These are phyloP conservation scores for Brachionus sp. DNA, from an alignment of 1,140 invertebrate species.

Conservation along the genomic window DNA sequence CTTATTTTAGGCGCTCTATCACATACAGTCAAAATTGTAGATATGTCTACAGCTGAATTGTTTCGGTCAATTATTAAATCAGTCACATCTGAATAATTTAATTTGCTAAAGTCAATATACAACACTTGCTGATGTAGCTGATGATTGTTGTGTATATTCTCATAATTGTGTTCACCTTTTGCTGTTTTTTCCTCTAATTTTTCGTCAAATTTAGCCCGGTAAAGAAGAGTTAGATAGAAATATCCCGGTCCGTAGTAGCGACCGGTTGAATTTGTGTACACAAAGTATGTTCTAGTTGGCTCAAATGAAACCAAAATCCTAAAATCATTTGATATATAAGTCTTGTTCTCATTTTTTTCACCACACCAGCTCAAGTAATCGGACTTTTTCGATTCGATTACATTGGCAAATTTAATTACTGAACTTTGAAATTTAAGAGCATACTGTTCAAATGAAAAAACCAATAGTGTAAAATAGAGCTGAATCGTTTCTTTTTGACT, in stretches of 20 bases:
- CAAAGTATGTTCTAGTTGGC: constrained; percentile 19
- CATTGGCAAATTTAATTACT: neutral
- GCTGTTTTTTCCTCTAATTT: neutral
- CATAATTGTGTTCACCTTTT: neutral
- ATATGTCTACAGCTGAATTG: neutral
- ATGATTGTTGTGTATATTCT: neutral
- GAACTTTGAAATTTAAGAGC: neutral
- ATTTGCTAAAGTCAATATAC: neutral
- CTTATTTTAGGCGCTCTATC: constrained; percentile 38
- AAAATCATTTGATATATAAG: neutral
- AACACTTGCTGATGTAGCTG: neutral
- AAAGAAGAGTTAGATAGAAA: constrained; percentile 51
- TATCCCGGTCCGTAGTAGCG: constrained; percentile 49
- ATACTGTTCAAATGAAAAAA: neutral
- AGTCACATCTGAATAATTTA: constrained; percentile 25
- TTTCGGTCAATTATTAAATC: constrained; percentile 9
- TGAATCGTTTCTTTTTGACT: constrained; percentile 11
- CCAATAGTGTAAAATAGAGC: neutral
- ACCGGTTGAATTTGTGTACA: constrained; percentile 51
- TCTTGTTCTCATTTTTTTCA: neutral
- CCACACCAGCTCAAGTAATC: constrained; percentile 16
- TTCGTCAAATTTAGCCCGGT: neutral
- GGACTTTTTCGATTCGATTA: neutral
- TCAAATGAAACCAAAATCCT: constrained; percentile 25
- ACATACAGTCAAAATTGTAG: neutral